Evolutionary conservation across 2,113 vertebrate species (phyloP).

Genomic region (Micronycteris hirsuta): DNA sequence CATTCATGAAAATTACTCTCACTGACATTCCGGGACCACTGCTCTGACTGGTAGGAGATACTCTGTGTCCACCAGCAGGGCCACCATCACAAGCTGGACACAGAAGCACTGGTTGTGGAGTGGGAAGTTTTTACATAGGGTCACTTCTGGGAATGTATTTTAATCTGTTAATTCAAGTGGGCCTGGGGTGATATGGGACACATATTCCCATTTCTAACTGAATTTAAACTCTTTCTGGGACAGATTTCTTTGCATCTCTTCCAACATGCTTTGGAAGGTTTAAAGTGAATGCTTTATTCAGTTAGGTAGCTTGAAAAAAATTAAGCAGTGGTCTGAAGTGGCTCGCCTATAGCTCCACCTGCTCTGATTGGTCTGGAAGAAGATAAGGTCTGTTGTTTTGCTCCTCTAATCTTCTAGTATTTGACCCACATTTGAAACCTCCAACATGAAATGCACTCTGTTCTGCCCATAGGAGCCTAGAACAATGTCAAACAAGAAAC

Average conservation of each 20-base stretch:
- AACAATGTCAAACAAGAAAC: slow-evolving; percentile 48
- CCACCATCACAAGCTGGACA: not conserved
- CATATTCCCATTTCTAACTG: slow-evolving; percentile 30
- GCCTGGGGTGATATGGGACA: not conserved
- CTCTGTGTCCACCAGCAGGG: not conserved
- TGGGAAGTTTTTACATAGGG: not conserved
- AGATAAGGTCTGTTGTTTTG: slow-evolving; percentile 49
- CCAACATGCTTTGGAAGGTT: not conserved
- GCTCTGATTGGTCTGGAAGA: not conserved
- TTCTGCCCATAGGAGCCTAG: not conserved
- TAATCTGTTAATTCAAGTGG: not conserved
- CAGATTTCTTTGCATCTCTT: not conserved
- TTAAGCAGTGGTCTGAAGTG: not conserved
- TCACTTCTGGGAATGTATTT: slow-evolving; percentile 9
- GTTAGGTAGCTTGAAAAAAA: not conserved
- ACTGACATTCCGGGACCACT: not conserved
- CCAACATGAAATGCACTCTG: not conserved
- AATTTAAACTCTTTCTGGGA: not conserved
- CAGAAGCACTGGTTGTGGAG: not conserved
- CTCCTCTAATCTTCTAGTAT: not conserved
- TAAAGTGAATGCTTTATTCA: not conserved
- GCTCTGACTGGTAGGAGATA: not conserved
- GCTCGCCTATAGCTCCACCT: not conserved
- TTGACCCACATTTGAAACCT: not conserved
- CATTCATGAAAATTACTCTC: not conserved